Conservation (phyloP, 2,888 invertebrate species). For the Phasia obesa region DNA sequence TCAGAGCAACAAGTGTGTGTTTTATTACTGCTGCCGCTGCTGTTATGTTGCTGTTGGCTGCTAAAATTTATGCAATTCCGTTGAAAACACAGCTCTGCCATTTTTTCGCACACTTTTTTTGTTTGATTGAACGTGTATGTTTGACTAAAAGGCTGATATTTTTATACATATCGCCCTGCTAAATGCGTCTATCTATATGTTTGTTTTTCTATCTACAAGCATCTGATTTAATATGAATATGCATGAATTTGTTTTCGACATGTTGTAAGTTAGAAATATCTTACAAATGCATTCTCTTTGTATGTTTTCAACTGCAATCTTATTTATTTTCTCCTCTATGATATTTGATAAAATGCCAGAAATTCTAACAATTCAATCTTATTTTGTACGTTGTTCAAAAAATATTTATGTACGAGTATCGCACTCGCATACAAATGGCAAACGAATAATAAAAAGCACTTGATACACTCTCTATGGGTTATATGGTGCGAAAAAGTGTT, state of each 20-base stretch:
- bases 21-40: constrained; percentile 14
- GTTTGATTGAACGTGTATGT: background rate
- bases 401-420: constrained; percentile 24
- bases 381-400: constrained; percentile 54
- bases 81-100: constrained; percentile 45
- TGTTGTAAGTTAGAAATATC: constrained; percentile 67
- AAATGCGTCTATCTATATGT: background rate
- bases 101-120: constrained; percentile 46
- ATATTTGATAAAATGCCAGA: constrained; percentile 81
- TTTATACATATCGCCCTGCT: background rate
- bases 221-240: constrained; percentile 39
- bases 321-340: constrained; percentile 62
- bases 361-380: constrained; percentile 74
- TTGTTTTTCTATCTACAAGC: background rate
- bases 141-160: background rate
- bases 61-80: constrained; percentile 51
- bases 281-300: constrained; percentile 62
- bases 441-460: background rate
- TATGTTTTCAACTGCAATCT: constrained; percentile 73
- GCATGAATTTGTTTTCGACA: constrained; percentile 59
- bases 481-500: constrained; percentile 12
- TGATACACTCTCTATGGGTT: background rate
- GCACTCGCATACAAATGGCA: background rate
- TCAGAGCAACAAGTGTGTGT: constrained; percentile 61
- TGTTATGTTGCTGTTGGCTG: background rate